Evolutionary conservation across 2,797 vertebrate genomes (phyloP).

Genomic region (Mus minutoides): DNA sequence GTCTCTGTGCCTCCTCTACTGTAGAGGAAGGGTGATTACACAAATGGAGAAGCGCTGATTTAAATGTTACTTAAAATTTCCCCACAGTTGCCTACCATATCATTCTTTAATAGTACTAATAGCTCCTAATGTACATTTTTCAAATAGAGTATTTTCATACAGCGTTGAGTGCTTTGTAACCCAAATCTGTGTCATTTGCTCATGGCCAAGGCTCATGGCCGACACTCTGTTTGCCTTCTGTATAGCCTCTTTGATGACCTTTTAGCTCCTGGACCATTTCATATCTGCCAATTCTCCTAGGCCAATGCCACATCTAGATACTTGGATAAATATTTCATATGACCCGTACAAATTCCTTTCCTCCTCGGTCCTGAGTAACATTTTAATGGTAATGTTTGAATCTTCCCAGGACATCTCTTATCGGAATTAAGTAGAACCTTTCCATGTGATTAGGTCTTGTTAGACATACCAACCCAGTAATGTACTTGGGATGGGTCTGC

Average conservation of each 20-base stretch:
- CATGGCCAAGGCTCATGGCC: not conserved
- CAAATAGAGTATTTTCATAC: conserved; percentile 7
- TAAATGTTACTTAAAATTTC: conserved; percentile 34
- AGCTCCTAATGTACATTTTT: not conserved
- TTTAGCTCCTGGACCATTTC: conserved; percentile 45
- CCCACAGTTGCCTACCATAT: not conserved
- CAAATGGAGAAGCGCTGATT: conserved; percentile 24
- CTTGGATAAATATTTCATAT: conserved; percentile 32
- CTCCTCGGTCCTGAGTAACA: conserved; percentile 29
- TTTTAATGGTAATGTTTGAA: conserved; percentile 35
- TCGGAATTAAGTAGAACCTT: conserved; percentile 59
- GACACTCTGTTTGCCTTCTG: not conserved
- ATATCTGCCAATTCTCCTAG: conserved; percentile 26
- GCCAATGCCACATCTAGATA: conserved; percentile 45
- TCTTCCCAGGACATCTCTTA: conserved; percentile 18
- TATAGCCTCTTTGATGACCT: conserved; percentile 1
- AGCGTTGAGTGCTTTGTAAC: not conserved
- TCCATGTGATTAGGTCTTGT: not conserved
- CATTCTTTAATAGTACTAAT: not conserved
- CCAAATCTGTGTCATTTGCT: not conserved
- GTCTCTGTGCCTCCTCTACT: not conserved
- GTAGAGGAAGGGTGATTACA: not conserved
- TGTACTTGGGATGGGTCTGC: conserved; percentile 50
- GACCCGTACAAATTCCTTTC: conserved; percentile 32
- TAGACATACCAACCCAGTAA: conserved; percentile 8